Base-by-base conservation (phyloP, 2,113 vertebrate species). In the Silurus asotus region DNA sequence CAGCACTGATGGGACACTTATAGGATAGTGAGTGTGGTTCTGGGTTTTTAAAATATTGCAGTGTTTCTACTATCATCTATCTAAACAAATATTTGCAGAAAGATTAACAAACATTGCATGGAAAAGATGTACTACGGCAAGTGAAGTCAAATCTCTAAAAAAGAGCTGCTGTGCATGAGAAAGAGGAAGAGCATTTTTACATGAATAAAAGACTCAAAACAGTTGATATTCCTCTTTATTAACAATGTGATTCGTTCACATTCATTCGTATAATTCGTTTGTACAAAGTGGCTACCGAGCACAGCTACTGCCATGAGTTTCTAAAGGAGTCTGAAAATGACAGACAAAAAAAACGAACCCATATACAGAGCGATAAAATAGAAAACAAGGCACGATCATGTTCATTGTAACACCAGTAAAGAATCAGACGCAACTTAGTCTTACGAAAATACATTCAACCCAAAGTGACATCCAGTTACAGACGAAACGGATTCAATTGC, bases 371-470 rank as follows among this genome's bases (percentile, higher is more conserved):
- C 64, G 19, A 59, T 45, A 49, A 82, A 84, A 76, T n/a, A 65
- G 20, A 61, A 69, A 82, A 89, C 65, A 87, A 88, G 87, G 87
- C 87, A 90, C 89, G 81, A 67, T 59, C 74, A 82, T 19, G 69
- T 84, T 37, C 37, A 23, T 51, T 48, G 17, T 45, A 83, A 83
- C 82, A 53, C 76, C 81, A 82, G 53, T 61, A 79, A 56, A 62
- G 78, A 69, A 80, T 83, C 83, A 64, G 49, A 55, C 19, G 69
- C 64, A 82, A 72, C 48, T 45, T 75, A 67, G 19, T 83, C 69
- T 49, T 48, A 45, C 7, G 48, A 65, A 87, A 51, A 84, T 83
- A 86, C 80, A 89, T 81, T 89, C 51, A 84, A 37, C 61, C 62
- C 6, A 81, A 10, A 19, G 65, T 28, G 75, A 65, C 6, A 4